These are phyloP conservation scores for Callipepla californica DNA, from an alignment of 2,113 vertebrate species.

Conservation along the genomic window DNA sequence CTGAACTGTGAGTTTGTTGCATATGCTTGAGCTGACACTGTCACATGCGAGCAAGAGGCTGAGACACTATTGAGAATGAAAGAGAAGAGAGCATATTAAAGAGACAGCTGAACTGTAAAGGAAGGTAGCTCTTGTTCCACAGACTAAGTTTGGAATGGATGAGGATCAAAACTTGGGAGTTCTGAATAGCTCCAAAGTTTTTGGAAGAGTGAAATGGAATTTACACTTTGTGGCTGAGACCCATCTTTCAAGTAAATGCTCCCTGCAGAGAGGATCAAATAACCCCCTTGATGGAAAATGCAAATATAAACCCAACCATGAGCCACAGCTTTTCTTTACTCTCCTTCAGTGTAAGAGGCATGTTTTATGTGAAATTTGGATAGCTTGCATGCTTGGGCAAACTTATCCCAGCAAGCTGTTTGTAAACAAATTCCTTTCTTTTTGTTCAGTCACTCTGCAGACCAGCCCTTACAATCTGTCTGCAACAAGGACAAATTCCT, in stretches of 20 bases:
- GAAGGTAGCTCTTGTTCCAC: not conserved
- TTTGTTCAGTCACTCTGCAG: not conserved
- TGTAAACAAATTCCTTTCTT: constrained; percentile 24
- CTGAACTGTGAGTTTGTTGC: not conserved
- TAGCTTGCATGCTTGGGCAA: not conserved
- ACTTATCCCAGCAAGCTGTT: not conserved
- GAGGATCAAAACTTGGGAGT: not conserved
- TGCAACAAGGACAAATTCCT: not conserved
- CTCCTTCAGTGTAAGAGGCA: not conserved
- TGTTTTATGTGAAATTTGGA: not conserved
- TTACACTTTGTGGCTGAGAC: constrained; percentile 18
- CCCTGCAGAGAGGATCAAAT: constrained; percentile 51
- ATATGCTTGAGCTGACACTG: not conserved
- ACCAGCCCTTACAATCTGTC: not conserved
- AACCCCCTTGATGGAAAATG: constrained; percentile 39
- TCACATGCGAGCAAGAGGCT: not conserved
- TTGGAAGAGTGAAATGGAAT: constrained; percentile 17
- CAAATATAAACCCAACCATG: constrained; percentile 32
- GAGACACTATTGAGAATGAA: not conserved
- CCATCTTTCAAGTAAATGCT: constrained; percentile 45
- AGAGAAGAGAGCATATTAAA: not conserved
- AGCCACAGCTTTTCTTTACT: constrained; percentile 21
- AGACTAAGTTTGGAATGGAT: not conserved
- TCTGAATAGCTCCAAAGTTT: constrained; percentile 29
- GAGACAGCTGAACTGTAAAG: not conserved